Evolutionary conservation across 2,888 invertebrate genomes (phyloP).

Genomic region (Ectemnius continuus): DNA sequence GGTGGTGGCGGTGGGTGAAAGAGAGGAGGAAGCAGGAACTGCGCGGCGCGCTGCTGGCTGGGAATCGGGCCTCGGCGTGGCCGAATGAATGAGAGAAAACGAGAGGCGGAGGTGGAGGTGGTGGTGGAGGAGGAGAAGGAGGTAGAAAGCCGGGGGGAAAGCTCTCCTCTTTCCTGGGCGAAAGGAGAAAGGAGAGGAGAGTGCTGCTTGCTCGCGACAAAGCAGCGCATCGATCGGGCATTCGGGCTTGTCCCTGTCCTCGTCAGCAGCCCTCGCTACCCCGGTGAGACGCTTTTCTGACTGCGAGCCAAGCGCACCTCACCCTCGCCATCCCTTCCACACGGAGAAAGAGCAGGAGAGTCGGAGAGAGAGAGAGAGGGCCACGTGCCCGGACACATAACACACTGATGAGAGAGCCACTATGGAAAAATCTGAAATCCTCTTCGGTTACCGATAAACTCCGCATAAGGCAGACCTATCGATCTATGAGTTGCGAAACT

Average conservation of each 20-base stretch:
- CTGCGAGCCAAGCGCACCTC: conserved; percentile 45
- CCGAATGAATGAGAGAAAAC: conserved; percentile 18
- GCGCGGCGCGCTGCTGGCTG: neutral
- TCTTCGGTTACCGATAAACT: too few species aligned
- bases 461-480: too few species aligned
- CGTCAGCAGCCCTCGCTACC: neutral
- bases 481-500: too few species aligned
- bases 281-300: conserved; percentile 55
- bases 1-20: neutral
- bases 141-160: conserved; percentile 22
- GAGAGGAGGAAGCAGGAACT: neutral
- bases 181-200: conserved; percentile 31
- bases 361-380: too few species aligned
- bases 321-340: too few species aligned
- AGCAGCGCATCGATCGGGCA: conserved; percentile 57
- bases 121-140: too few species aligned
- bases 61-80: neutral
- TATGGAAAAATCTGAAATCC: too few species aligned
- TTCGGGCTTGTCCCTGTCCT: too few species aligned
- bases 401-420: neutral
- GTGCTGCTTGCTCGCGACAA: conserved; percentile 40
- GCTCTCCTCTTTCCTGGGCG: too few species aligned
- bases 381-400: too few species aligned
- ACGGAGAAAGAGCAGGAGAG: too few species aligned
- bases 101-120: conserved; percentile 1